Evolutionary conservation across 2,797 vertebrate genomes (phyloP).

Genomic region (Podarcis siculus): DNA sequence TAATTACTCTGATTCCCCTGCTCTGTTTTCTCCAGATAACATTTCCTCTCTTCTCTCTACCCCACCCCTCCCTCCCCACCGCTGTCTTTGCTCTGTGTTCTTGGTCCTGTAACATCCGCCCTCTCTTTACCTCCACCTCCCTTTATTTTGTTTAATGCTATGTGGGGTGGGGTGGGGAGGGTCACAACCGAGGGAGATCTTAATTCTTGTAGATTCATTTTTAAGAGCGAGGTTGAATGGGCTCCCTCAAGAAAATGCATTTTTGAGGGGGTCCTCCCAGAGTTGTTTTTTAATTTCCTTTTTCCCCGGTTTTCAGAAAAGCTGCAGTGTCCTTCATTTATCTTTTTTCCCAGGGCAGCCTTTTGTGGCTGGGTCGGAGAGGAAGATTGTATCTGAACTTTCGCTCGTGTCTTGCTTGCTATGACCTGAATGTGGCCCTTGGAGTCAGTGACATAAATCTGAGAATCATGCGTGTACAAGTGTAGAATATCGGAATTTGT

Average conservation of each 20-base stretch:
- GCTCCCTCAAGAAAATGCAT: neutral
- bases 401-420: neutral
- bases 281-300: neutral
- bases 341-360: constrained; percentile 45
- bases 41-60: neutral
- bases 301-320: constrained; percentile 41
- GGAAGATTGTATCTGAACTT: neutral
- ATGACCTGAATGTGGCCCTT: neutral
- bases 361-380: constrained; percentile 22
- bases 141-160: constrained; percentile 19
- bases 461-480: neutral
- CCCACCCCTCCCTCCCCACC: neutral
- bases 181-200: constrained; percentile 21
- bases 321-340: constrained; percentile 61
- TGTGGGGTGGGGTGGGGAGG: constrained; percentile 58
- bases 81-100: constrained; percentile 41
- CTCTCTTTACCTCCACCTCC: constrained; percentile 46
- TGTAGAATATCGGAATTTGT: neutral
- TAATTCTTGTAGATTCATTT: neutral
- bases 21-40: constrained; percentile 40
- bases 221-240: constrained; percentile 18
- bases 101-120: constrained; percentile 27
- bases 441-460: neutral
- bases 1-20: constrained; percentile 40
- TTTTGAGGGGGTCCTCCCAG: constrained; percentile 1